Evolutionary conservation across 2,797 vertebrate genomes (phyloP), one percentile per base, ranked within the genome.

Genomic region (Orestias chungarensis): DNA sequence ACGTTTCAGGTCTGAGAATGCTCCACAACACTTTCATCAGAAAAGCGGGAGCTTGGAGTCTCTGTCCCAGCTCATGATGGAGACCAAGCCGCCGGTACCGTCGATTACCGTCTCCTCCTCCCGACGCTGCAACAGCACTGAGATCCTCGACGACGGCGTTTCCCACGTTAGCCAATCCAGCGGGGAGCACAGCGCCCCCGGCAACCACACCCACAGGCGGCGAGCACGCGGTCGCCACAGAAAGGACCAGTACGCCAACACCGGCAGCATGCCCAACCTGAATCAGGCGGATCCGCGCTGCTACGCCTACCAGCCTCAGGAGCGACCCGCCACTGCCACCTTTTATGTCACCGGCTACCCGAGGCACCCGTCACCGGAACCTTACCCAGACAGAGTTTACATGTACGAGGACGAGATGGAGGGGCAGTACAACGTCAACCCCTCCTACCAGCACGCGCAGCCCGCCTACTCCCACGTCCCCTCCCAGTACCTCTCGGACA

Each of bases 121-220:
- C 44, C 95, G 95, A 59, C 95, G 97, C 61, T 99, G 97, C 91
- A 99, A 95, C 93, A 99, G 97, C 93, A 99, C 97, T 0, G 98
- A 99, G 87, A 88, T 98, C 81, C 94, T 99, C 0, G 97, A 99
- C 0, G 98, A 99, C 0, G 96, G 96, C 0, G 99, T 97, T 0
- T 99, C 98, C 65, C 97, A 97, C 90, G 99, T 97, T 3, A 99
- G 98, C 88, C 98, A 99, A 72, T 99, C 98, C 0, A 99, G 98
- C 0, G 80, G 95, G 0, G 98, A 99, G 68, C 98, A 95, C 90
- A 95, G 90, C 0, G 82, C 86, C 52, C 93, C 95, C 0, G 95
- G 95, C 0, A 90, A 91, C 69, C 90, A 94, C n/a, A 90, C 87
- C 1, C 94, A 95, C 54, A 94, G 96, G 1, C 92, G 94, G 64